phyloP scores from a whole-genome alignment of 2,797 vertebrate species.

The Megaceryle alcyon region DNA sequence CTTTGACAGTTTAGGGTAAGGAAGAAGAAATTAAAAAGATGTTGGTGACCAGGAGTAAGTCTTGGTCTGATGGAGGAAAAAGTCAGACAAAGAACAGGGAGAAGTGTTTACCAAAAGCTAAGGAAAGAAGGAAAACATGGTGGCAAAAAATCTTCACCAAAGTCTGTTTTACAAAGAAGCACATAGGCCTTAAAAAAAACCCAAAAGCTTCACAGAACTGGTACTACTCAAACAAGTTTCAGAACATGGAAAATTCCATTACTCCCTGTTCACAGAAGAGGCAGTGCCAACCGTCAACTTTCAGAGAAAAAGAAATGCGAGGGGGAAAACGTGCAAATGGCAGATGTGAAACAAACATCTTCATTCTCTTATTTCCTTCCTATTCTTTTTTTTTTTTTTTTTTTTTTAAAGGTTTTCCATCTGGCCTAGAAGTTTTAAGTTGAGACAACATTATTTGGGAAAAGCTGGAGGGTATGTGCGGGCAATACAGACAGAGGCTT shows the following conservation, averaged over 20 bases:
- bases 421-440: background rate
- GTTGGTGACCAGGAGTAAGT: background rate
- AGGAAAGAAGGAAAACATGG: background rate
- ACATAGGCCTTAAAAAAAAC: background rate
- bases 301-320: conserved; percentile 8
- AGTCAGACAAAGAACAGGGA: background rate
- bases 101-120: background rate
- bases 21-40: background rate
- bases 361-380: conserved; percentile 1
- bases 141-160: background rate
- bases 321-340: background rate
- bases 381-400: background rate
- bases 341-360: conserved; percentile 20
- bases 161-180: background rate
- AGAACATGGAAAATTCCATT: conserved; percentile 37
- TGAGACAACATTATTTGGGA: conserved; percentile 33
- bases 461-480: background rate
- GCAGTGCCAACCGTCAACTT: background rate
- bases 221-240: background rate
- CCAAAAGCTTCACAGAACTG: background rate
- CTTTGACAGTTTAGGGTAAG: background rate
- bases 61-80: background rate
- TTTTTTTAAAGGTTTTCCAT: background rate
- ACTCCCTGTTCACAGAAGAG: background rate
- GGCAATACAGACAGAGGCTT: conserved; percentile 7